A percentile compares a stretch with the other conserved stretches of the same genome.
Conservation (phyloP, 2,113 vertebrate genomes). For the Scolopax mira region DNA sequence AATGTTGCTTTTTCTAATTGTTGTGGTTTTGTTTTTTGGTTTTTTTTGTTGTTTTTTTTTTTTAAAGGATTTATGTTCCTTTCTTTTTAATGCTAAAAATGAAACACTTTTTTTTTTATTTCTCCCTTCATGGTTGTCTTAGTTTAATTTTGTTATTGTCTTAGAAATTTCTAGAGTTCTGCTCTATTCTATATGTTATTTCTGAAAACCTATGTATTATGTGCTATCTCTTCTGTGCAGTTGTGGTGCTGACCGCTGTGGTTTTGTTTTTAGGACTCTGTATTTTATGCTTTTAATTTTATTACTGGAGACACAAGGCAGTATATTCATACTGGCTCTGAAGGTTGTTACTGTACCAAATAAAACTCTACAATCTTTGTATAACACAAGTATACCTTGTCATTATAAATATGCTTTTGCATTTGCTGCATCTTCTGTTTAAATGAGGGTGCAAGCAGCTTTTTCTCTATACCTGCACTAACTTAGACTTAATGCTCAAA, state of each 20-base stretch:
- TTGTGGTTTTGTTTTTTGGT: background rate
- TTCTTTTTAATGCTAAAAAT: background rate
- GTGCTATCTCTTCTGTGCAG: background rate
- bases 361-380: background rate
- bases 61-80: background rate
- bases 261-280: background rate
- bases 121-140: background rate
- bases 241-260: background rate
- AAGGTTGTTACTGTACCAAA: background rate
- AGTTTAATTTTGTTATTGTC: background rate
- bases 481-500: background rate
- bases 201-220: background rate
- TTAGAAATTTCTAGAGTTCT: background rate
- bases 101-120: background rate
- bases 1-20: background rate
- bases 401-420: background rate
- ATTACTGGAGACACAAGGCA: background rate
- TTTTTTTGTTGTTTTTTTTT: no score
- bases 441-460: background rate
- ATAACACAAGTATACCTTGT: background rate
- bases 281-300: background rate
- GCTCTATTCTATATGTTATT: background rate
- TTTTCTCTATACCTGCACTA: background rate
- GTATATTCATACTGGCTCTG: background rate
- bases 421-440: background rate